These are phyloP conservation scores for Tetragonisca angustula DNA, from an alignment of 2,888 invertebrate genomes.

Conservation along the genomic window DNA sequence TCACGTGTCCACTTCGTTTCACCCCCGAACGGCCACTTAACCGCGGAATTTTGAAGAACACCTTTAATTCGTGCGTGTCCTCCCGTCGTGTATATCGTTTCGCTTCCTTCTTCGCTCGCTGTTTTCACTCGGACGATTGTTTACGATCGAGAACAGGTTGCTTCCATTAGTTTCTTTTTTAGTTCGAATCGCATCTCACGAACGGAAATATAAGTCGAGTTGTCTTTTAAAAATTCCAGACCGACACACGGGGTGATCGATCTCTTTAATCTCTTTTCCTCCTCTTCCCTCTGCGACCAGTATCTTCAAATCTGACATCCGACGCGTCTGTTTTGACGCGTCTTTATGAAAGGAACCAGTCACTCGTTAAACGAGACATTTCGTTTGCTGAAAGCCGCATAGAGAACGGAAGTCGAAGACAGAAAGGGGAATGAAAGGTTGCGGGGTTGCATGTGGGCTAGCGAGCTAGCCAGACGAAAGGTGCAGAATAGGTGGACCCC, in stretches of 20 bases:
- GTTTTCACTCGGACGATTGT: background rate
- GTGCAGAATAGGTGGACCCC: background rate
- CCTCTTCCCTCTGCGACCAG: background rate
- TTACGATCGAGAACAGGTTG: background rate
- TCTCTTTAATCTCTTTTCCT: background rate
- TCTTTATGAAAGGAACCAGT: background rate
- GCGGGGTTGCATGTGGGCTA: slow-evolving; percentile 1
- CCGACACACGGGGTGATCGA: slow-evolving; percentile 25
- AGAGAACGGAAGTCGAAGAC: background rate
- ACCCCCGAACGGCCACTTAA: slow-evolving; percentile 34
- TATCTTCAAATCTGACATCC: background rate
- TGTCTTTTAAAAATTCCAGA: background rate
- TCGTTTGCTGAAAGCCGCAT: background rate
- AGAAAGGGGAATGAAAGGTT: background rate
- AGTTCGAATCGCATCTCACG: too few species aligned
- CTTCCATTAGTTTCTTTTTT: background rate
- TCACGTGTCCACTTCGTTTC: background rate
- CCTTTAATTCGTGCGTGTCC: background rate
- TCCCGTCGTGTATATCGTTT: too few species aligned
- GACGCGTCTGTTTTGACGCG: background rate
- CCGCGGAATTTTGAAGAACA: slow-evolving; percentile 58
- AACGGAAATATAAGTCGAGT: background rate
- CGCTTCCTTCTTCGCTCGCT: too few species aligned
- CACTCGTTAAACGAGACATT: background rate
- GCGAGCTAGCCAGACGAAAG: background rate